Evolutionary conservation across 2,113 vertebrate genomes (phyloP), one percentile per base, ranked within the genome.

Genomic region (Dicaeum eximium): DNA sequence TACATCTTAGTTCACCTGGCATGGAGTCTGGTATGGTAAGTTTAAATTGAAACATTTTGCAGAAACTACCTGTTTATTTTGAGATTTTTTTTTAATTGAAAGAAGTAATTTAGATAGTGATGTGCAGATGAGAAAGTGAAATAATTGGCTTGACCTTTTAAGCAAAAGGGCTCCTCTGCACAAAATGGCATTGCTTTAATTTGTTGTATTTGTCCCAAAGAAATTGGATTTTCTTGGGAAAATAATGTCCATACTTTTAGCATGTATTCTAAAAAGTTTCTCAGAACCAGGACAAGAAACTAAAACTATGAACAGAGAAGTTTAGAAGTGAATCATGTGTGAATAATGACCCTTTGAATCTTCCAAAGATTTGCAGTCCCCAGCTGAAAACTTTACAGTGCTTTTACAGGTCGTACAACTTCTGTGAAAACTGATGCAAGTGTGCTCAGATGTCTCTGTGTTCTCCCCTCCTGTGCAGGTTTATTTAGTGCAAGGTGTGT

Each of bases 401-500:
- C 57, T 38, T 38, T 38, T 38, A 38, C 44, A 78, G 62, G 20
- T 42, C 5, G 1, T 7, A 2, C 2, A 12, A 44, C 24, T 61
- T 66, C 27, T 35, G 12, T 69, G 45, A 16, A 54, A 48, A 53
- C 1, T 16, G 74, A 15, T 45, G 37, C 28, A 9, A 2, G 25
- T 53, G 31, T 70, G 53, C 33, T 57, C 6, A 60, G 56, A 6
- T 37, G 15, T 1, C 8, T 51, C 6, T 69, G 19, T 66, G 15
- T 48, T 70, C 2, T 93, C 50, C 51, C 47, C 92, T 61, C 57
- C 47, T 40, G 22, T 33, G 47, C 78, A 99, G 99, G 93, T 98
- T 28, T 97, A 78, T 56, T 64, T 98, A 88, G 99, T 99, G 14
- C 98, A 98, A 50, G 99, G 99, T 24, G 92, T 97, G 4, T 99